Evolutionary conservation across 2,797 vertebrate species (phyloP), one percentile per base, ranked within the genome.

Genomic region (Bradypodion pumilum): DNA sequence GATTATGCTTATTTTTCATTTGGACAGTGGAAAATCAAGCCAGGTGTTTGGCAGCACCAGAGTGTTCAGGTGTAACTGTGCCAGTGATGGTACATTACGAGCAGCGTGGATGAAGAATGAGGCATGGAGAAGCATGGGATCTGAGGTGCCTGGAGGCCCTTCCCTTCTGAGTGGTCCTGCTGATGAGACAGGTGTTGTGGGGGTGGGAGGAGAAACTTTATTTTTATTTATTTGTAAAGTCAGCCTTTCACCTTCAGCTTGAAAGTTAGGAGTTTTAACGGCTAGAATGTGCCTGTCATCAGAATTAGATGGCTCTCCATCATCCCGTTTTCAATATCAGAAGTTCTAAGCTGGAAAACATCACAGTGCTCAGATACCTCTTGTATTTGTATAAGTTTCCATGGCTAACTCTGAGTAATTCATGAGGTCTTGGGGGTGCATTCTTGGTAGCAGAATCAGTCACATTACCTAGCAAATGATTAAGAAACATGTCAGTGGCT

Each of bases 1-100:
- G 98, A 99, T 98, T 98, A 99, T 98, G 98, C 98, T 98, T 98
- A 99, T 99, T 98, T 99, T 99, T 99, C 98, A 99, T 99, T 98
- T 98, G 97, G 98, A 99, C 98, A 98, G 98, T 97, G 97, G 97
- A 97, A 98, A 97, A 97, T 97, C 97, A 97, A 97, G 98, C 98
- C 98, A 99, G 98, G 98, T 99, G 98, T 99, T 99, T 98, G 98
- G 98, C 98, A 98, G 97, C 98, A 98, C 97, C 96, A 90, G 97
- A 98, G 98, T 99, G 98, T 99, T 99, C 98, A 99, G 98, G 98
- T 99, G 98, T 98, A 99, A 99, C 98, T 97, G 97, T 97, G 97
- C 97, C 93, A 97, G 96, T 97, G 98, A 98, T 96, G 97, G 97
- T 97, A 98, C 98, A 98, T 99, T 98, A 98, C 98, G 95, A 98